Evolutionary conservation across 2,797 vertebrate species (phyloP).

Genomic region (Pangasius macronema): DNA sequence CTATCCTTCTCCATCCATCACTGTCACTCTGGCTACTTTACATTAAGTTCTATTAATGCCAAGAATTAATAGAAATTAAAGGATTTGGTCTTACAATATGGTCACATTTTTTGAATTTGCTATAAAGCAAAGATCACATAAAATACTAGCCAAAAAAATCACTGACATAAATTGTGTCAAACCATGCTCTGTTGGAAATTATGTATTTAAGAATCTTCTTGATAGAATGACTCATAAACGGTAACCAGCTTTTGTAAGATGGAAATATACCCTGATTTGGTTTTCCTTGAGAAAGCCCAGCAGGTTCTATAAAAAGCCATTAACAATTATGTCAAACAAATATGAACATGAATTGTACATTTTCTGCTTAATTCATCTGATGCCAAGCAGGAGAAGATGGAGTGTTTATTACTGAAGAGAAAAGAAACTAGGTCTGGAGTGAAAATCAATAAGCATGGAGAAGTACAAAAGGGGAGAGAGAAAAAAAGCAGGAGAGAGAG

Average conservation of each 20-base stretch:
- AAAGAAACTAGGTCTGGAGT: slow-evolving; percentile 47
- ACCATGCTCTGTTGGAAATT: background rate
- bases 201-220: background rate
- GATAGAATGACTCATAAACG: background rate
- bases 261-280: background rate
- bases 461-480: slow-evolving; percentile 39
- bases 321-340: slow-evolving; percentile 24
- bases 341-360: slow-evolving; percentile 22
- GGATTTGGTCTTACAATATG: background rate
- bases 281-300: background rate
- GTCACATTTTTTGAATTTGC: background rate
- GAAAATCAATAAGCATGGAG: slow-evolving; percentile 64
- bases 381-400: slow-evolving; percentile 10
- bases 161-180: background rate
- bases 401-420: slow-evolving; percentile 41
- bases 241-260: background rate
- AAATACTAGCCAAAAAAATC: no score
- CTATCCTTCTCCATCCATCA: background rate
- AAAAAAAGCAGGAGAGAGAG: slow-evolving; percentile 42
- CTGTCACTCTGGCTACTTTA: background rate
- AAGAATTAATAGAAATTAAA: background rate
- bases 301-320: slow-evolving; percentile 12
- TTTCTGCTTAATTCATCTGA: slow-evolving; percentile 29
- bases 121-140: background rate
- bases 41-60: background rate